Evolutionary conservation across 2,888 invertebrate genomes (phyloP).

Genomic region (Ditylenchus weischeri): DNA sequence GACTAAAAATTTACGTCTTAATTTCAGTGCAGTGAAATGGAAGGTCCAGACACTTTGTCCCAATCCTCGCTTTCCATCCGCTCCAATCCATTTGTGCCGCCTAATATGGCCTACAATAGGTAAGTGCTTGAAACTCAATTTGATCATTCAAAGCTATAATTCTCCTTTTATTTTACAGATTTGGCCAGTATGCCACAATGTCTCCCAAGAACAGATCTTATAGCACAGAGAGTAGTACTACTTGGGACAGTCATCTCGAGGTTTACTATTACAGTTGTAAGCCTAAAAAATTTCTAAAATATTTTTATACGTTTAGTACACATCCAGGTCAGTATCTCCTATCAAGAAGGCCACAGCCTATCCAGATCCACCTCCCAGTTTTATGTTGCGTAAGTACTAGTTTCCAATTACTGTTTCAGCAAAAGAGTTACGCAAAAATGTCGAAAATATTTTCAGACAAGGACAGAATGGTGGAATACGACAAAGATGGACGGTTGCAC

Average conservation of each 20-base stretch:
- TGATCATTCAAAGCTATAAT: not conserved
- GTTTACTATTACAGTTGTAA: too few species aligned
- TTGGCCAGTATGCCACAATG: conserved; percentile 15
- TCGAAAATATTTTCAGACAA: conserved; percentile 36
- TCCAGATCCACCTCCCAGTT: conserved; percentile 51
- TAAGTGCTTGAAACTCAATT: not conserved
- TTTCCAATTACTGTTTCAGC: too few species aligned
- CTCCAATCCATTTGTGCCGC: conserved; percentile 36
- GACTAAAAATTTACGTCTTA: too few species aligned
- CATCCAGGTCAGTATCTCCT: conserved; percentile 32
- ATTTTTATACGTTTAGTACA: conserved; percentile 22
- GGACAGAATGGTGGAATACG: conserved; percentile 41
- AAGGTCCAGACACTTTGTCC: conserved; percentile 47
- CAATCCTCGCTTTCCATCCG: conserved; percentile 50
- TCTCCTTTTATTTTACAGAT: conserved; percentile 1
- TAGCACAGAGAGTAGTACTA: conserved; percentile 38
- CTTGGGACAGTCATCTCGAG: conserved; percentile 37
- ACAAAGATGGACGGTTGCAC: conserved; percentile 44
- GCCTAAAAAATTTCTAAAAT: too few species aligned
- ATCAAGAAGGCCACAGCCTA: conserved; percentile 37
- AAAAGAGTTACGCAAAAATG: too few species aligned
- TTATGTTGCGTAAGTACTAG: conserved; percentile 40
- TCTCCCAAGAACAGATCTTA: conserved; percentile 33
- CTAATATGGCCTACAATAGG: conserved; percentile 5
- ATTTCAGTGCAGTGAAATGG: conserved; percentile 33